These are phyloP conservation scores for Lagopus leucura DNA, from an alignment of 2,113 vertebrate genomes.

Conservation along the genomic window DNA sequence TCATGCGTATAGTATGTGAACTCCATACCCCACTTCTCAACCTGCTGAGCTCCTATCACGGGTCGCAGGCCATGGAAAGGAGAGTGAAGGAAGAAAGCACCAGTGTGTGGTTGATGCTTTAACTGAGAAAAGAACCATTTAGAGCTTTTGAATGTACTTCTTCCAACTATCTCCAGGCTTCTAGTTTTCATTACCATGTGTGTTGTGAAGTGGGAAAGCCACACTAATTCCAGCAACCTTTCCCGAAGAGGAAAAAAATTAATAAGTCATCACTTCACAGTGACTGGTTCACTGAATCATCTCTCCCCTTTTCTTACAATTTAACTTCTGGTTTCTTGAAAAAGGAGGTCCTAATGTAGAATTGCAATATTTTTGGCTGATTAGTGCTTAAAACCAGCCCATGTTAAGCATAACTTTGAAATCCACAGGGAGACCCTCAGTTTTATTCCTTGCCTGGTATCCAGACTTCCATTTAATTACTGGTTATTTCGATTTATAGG, in stretches of 20 bases:
- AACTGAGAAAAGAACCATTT: not conserved
- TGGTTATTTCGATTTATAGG: conserved; percentile 63
- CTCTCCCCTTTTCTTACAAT: not conserved
- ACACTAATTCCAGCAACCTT: not conserved
- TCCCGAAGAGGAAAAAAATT: conserved; percentile 18
- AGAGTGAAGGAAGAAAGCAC: not conserved
- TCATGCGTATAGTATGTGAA: conserved; percentile 50
- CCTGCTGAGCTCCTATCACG: conserved; percentile 27
- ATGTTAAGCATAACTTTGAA: conserved; percentile 55
- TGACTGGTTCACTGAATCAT: conserved; percentile 18
- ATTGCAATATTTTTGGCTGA: conserved; percentile 36
- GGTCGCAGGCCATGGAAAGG: not conserved
- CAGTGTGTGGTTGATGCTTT: not conserved
- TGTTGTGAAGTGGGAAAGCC: not conserved
- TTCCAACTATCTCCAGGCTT: not conserved
- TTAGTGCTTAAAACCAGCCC: conserved; percentile 40
- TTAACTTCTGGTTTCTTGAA: conserved; percentile 3
- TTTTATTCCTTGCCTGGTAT: conserved; percentile 72
- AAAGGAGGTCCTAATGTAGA: conserved; percentile 14
- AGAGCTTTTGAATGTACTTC: not conserved
- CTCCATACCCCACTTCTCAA: conserved; percentile 40
- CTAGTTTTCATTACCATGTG: not conserved
- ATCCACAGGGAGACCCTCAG: conserved; percentile 52
- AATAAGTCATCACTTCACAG: not conserved
- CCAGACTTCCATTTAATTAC: conserved; percentile 71